Evolutionary conservation across 2,113 vertebrate genomes (phyloP), one percentile per base, ranked within the genome.

Genomic region (Phalacrocorax aristotelis): DNA sequence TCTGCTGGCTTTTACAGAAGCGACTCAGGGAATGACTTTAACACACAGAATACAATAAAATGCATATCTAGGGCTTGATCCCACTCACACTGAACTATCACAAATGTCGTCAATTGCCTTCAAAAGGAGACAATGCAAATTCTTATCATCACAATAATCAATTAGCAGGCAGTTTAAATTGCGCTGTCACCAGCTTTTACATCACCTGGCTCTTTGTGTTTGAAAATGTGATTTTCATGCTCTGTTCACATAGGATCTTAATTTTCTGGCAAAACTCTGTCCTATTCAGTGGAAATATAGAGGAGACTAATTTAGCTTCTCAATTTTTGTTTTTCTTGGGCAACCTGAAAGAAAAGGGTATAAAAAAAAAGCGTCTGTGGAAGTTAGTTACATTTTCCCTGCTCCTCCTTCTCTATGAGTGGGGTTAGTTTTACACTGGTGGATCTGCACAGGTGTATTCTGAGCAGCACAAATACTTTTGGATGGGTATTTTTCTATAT

Each of bases 251-350:
- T 20, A 61, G 23, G 38, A 51, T 52, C 25, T 52, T 55, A 57
- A 40, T 46, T 79, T 22, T 40, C 89, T 40, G 30, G 90, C 76
- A 93, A 87, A 92, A 22, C 44, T 87, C 65, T 77, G 10, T 71
- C 32, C 13, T 95, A 5, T 27, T 92, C 64, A 44, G 32, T 90
- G 86, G 80, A 95, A 95, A 89, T 83, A 60, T 3, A 89, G 48
- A 21, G 55, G 62, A 94, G 42, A 64, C 44, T 87, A 78, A 40
- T 89, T 93, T 89, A 70, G 29, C 69, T 26, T 92, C 86, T 97
- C 60, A 15, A 19, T 55, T 93, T 92, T 93, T 90, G 12, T 92
- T 93, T 94, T 95, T 91, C 79, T 84, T 95, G 83, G 89, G 42
- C 21, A 79, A 79, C 57, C 64, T 61, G 69, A 89, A 91, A 92